phyloP scores from a whole-genome alignment of 2,113 vertebrate genomes.

The Pogonocichla stellata region DNA sequence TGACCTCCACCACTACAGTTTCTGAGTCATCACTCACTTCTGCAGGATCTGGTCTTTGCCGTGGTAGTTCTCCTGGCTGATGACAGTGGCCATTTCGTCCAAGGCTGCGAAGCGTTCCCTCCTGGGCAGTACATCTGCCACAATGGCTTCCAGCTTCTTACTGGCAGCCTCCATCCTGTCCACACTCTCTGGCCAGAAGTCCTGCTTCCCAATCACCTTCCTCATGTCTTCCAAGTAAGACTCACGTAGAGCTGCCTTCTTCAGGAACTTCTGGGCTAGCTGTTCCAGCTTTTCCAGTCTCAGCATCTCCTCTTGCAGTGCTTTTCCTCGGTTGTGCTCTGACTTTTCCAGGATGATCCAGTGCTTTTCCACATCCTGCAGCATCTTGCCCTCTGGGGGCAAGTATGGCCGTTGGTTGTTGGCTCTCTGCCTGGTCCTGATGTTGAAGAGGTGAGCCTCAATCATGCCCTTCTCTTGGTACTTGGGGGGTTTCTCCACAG shows the following conservation, averaged over 20 bases:
- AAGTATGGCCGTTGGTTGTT: constrained; percentile 84
- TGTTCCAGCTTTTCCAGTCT: constrained; percentile 85
- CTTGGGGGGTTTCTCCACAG: constrained; percentile 86
- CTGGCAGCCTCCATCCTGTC: constrained; percentile 75
- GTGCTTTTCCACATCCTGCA: constrained; percentile 81
- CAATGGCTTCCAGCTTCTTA: constrained; percentile 83
- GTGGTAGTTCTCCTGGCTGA: constrained; percentile 84
- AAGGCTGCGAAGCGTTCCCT: constrained; percentile 82
- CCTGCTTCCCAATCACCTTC: constrained; percentile 76
- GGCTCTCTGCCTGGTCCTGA: constrained; percentile 81
- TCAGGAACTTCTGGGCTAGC: constrained; percentile 81
- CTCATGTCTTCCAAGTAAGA: constrained; percentile 81
- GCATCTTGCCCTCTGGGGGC: constrained; percentile 73
- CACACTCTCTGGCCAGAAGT: constrained; percentile 60
- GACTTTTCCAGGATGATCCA: constrained; percentile 82
- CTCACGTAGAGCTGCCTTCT: constrained; percentile 84
- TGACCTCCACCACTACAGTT: neutral
- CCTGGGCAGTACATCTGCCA: constrained; percentile 80
- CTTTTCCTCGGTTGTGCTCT: constrained; percentile 73
- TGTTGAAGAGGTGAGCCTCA: constrained; percentile 85
- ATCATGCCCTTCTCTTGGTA: constrained; percentile 86
- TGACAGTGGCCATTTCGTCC: constrained; percentile 73
- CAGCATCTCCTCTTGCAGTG: constrained; percentile 79
- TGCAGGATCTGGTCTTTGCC: constrained; percentile 73
- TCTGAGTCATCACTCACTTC: constrained; percentile 65